Base-by-base conservation (phyloP, 2,888 invertebrate species). In the Brassicogethes aeneus region DNA sequence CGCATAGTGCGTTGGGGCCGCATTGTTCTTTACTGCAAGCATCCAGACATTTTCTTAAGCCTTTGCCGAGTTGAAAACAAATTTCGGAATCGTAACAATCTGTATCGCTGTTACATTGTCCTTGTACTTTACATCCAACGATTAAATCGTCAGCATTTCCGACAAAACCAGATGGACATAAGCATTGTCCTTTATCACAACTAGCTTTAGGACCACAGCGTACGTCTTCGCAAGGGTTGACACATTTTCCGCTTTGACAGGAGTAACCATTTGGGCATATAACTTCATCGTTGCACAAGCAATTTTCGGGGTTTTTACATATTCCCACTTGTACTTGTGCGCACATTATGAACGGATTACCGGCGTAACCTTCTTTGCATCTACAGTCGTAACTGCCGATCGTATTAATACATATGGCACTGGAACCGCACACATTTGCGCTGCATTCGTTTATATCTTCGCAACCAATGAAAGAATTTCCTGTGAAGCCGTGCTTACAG, bases 351-450 rank as follows among this genome's bases (percentile, higher is more conserved):
- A 90, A 91, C 0, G 93, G 92, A 74, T 93, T 91, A 36, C 92
- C 92, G 42, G 82, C 81, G 61, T 79, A 85, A 36, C 82, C 82
- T 47, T 85, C 84, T 60, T 85, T 82, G 61, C 95, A 95, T 31
- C 85, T 78, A 64, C 95, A 95, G 61, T 89, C 89, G 62, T 82
- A 94, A 54, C 85, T 82, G 39, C 94, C 94, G 10, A 83, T 78
- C 0, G 87, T 86, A 62, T 95, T 94, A 48, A 92, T 84, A 60
- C 95, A 95, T 33, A 84, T 82, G 1, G 94, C 91, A 62, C 89
- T 86, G 55, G 78, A 75, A 3, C 86, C 90, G 58, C 89, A 89
- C 1, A 86, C 86, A 55, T 81, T 82, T 48, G 79, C 79, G 44
- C 72, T 73, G 60, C 90, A 91, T 68, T 91, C 90, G 59, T 91